Evolutionary conservation across 35 echinoderm and acorn worm genomes (phyloP).

Genomic region (Strongylocentrotus purpuratus): DNA sequence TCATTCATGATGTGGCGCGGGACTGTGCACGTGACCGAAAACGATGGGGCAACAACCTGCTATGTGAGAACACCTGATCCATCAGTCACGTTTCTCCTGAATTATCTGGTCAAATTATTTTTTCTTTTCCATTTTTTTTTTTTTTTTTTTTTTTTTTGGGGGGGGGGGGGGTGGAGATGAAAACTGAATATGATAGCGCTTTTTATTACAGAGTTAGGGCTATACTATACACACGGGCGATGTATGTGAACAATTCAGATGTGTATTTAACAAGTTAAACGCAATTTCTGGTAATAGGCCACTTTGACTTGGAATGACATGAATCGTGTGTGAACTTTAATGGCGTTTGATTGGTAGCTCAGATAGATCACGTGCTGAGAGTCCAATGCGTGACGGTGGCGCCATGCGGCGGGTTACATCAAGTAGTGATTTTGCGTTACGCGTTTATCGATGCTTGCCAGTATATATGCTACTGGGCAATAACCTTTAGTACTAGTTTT

Average conservation of each 20-base stretch:
- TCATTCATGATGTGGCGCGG: not conserved
- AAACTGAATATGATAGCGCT: no score
- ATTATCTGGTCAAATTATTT: no score
- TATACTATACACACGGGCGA: no score
- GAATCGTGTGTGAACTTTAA: not conserved
- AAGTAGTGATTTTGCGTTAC: not conserved
- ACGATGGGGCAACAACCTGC: not conserved
- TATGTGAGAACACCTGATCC: not conserved
- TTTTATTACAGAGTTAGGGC: no score
- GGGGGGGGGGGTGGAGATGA: no score
- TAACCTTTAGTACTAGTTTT: no score
- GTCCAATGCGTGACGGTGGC: not conserved
- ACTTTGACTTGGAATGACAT: not conserved
- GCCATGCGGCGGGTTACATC: not conserved
- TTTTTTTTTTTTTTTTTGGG: no score
- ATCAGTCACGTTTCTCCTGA: not conserved
- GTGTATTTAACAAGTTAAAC: not conserved
- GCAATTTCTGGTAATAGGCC: not conserved
- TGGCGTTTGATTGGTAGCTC: slow-evolving; percentile 2
- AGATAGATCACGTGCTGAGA: not conserved
- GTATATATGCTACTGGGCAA: not conserved
- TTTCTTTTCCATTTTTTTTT: no score
- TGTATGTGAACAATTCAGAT: no score
- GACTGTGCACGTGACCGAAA: no score
- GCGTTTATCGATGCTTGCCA: not conserved